These are phyloP conservation scores for Melanostoma mellinum DNA, from an alignment of 2,888 invertebrate genomes.

Conservation along the genomic window DNA sequence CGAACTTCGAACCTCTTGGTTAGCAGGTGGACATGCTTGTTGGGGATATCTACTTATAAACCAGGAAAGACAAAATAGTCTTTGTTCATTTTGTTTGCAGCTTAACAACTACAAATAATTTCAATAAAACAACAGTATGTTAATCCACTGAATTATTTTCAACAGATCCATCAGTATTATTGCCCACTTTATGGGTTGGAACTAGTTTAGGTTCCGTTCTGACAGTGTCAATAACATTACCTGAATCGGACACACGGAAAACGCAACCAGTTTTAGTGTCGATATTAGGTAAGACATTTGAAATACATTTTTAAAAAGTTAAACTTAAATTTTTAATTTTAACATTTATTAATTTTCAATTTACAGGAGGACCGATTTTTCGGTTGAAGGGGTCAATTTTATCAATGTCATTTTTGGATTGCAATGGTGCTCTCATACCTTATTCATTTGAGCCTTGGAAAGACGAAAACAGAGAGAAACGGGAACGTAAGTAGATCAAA, in stretches of 20 bases:
- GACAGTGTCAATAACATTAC: conserved; percentile 93
- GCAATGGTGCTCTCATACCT: conserved; percentile 95
- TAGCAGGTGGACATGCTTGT: too few species aligned
- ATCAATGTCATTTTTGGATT: conserved; percentile 97
- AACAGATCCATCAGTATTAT: conserved; percentile 90
- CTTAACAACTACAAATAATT: too few species aligned
- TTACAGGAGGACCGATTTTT: conserved; percentile 95
- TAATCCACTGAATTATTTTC: conserved; percentile 44
- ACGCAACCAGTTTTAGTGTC: conserved; percentile 94
- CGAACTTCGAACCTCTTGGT: too few species aligned
- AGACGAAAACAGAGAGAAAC: conserved; percentile 87
- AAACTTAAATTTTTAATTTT: neutral
- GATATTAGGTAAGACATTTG: conserved; percentile 92
- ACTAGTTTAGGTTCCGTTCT: conserved; percentile 98
- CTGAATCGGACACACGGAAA: conserved; percentile 90
- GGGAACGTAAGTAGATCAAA: conserved; percentile 79
- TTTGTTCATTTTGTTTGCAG: too few species aligned
- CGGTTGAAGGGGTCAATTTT: conserved; percentile 97
- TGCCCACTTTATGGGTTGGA: conserved; percentile 98
- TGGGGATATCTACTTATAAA: too few species aligned
- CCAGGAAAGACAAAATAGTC: too few species aligned
- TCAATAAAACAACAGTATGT: too few species aligned
- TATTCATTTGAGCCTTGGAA: conserved; percentile 96
- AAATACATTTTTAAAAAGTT: conserved; percentile 1
- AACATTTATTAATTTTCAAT: conserved; percentile 74